A percentile compares a stretch with the other conserved stretches of the same genome.
phyloP scores from a whole-genome alignment of 2,888 invertebrate species.

The Spilarctia lutea region DNA sequence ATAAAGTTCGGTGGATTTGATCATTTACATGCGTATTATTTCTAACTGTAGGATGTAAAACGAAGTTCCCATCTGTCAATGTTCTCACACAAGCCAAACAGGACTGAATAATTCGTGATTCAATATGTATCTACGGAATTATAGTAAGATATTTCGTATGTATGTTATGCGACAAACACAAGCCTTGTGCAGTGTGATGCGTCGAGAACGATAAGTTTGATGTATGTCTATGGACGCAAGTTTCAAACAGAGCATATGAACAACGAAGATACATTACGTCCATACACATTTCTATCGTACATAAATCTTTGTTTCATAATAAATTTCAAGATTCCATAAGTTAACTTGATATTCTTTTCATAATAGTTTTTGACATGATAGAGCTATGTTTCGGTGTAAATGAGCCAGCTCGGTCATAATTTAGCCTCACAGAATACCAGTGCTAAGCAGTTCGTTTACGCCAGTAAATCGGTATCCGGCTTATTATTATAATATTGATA shows the following conservation, averaged over 20 bases:
- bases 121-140: background rate
- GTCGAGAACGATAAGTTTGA: background rate
- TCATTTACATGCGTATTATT: constrained; percentile 11
- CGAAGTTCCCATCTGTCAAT: constrained; percentile 4
- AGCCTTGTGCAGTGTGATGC: background rate
- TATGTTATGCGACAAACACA: background rate
- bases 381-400: too few relatives aligned
- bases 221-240: background rate
- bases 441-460: too few relatives aligned
- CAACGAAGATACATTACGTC: background rate
- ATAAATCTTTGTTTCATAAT: background rate
- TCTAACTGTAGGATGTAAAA: constrained; percentile 12
- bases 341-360: too few relatives aligned
- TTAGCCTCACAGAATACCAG: too few relatives aligned
- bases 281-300: background rate
- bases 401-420: too few relatives aligned
- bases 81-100: constrained; percentile 16
- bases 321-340: background rate
- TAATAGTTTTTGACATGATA: too few relatives aligned
- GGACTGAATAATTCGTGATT: constrained; percentile 6
- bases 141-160: background rate
- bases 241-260: background rate
- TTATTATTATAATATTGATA: too few relatives aligned
- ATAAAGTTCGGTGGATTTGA: background rate
- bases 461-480: too few relatives aligned